A percentile compares a stretch with the other conserved stretches of the same genome.
phyloP scores from a whole-genome alignment of 2,797 vertebrate species.

The Sciaenops ocellatus region DNA sequence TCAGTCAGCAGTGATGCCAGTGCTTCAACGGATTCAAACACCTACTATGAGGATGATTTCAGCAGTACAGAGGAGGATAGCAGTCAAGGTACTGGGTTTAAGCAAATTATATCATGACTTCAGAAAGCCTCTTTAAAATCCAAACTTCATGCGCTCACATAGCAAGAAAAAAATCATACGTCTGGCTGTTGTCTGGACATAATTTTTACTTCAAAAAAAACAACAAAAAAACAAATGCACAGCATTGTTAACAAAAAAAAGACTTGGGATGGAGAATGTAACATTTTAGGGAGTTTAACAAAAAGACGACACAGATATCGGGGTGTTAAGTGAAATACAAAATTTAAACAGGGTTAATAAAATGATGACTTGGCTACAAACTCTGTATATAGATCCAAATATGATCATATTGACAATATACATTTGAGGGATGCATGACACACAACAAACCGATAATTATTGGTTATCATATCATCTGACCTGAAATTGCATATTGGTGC shows the following conservation, averaged over 20 bases:
- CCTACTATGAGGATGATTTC: conserved; percentile 99
- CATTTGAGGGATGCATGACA: background rate
- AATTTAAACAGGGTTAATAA: background rate
- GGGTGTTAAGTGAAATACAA: background rate
- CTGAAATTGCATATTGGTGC: background rate
- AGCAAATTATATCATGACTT: conserved; percentile 8
- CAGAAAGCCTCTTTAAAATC: background rate
- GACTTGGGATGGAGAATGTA: background rate
- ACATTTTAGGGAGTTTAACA: background rate
- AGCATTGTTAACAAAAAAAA: conserved; percentile 10
- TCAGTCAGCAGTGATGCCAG: conserved; percentile 98
- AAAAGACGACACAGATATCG: background rate
- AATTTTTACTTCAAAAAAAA: background rate
- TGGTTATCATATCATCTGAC: background rate
- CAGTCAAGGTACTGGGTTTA: conserved; percentile 91
- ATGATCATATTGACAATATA: background rate
- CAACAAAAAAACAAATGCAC: background rate
- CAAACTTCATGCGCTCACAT: conserved; percentile 9
- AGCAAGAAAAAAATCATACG: background rate
- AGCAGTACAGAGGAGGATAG: conserved; percentile 99
- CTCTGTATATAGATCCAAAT: background rate
- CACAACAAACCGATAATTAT: background rate
- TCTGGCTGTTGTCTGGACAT: background rate
- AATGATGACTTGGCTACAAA: background rate
- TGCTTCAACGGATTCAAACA: conserved; percentile 98